Conservation (phyloP, 92 coral and sea anemone species). For the Porites divaricata region DNA sequence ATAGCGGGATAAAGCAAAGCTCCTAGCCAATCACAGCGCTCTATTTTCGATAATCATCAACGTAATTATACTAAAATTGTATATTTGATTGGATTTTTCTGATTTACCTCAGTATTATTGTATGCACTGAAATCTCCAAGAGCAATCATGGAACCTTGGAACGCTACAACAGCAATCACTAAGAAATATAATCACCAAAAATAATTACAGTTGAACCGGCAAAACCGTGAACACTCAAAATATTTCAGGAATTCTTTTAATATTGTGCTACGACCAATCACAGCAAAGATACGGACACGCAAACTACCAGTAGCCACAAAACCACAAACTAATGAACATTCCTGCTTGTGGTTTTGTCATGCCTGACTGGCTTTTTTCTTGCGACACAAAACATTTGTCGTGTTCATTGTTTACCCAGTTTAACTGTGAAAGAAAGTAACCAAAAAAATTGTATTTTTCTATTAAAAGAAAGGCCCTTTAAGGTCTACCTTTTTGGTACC, state of each 20-base stretch:
- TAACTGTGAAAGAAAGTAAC: neutral
- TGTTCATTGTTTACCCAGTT: too few relatives aligned
- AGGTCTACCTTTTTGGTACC: too few relatives aligned
- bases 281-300: neutral
- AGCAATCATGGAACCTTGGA: constrained; percentile 81
- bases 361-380: too few relatives aligned
- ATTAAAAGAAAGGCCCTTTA: too few relatives aligned
- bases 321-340: neutral
- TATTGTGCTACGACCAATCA: too few relatives aligned
- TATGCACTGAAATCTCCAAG: constrained; percentile 87
- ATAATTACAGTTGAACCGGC: neutral
- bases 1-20: too few relatives aligned
- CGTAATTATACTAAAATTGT: too few relatives aligned
- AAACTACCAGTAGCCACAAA: neutral
- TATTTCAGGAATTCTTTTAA: too few relatives aligned
- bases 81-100: neutral
- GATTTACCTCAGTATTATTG: constrained; percentile 75
- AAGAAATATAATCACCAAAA: neutral
- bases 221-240: too few relatives aligned
- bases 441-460: too few relatives aligned
- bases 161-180: constrained; percentile 67
- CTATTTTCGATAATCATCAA: neutral
- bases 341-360: too few relatives aligned
- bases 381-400: too few relatives aligned
- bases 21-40: neutral